Evolutionary conservation across 2,888 invertebrate genomes (phyloP).

Genomic region (Protonemura montana): DNA sequence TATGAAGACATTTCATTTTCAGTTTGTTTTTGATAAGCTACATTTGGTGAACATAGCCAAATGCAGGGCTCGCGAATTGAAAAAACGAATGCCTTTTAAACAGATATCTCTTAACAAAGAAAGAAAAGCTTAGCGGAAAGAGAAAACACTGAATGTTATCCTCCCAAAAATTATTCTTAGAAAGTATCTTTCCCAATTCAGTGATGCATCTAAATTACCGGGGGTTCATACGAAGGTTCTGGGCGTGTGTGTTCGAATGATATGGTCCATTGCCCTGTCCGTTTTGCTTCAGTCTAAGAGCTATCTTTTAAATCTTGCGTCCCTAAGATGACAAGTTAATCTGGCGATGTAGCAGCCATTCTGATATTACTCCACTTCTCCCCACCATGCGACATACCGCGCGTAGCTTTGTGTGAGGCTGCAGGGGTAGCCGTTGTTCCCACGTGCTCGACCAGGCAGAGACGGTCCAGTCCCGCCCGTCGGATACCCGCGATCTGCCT

Average conservation of each 20-base stretch:
- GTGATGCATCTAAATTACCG: not conserved
- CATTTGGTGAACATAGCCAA: too few species aligned
- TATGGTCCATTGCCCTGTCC: slow-evolving; percentile 40
- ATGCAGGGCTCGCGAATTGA: not conserved
- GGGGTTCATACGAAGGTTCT: not conserved
- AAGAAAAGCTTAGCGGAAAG: not conserved
- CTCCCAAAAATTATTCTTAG: not conserved
- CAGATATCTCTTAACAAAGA: not conserved
- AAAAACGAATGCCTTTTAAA: not conserved
- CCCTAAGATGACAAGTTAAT: slow-evolving; percentile 45
- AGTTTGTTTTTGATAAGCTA: too few species aligned
- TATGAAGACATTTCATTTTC: too few species aligned
- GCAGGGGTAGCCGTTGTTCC: not conserved
- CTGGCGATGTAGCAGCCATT: slow-evolving; percentile 34
- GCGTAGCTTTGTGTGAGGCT: not conserved
- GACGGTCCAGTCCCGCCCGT: not conserved
- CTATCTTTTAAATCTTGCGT: slow-evolving; percentile 29
- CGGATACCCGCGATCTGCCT: not conserved
- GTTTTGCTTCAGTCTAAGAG: slow-evolving; percentile 36
- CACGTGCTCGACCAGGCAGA: slow-evolving; percentile 7
- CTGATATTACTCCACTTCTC: not conserved
- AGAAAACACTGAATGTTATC: not conserved
- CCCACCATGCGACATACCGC: not conserved
- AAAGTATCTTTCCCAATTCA: not conserved
- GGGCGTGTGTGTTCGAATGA: not conserved